Conservation (phyloP, 2,888 invertebrate genomes). For the Aphodius sticticus region DNA sequence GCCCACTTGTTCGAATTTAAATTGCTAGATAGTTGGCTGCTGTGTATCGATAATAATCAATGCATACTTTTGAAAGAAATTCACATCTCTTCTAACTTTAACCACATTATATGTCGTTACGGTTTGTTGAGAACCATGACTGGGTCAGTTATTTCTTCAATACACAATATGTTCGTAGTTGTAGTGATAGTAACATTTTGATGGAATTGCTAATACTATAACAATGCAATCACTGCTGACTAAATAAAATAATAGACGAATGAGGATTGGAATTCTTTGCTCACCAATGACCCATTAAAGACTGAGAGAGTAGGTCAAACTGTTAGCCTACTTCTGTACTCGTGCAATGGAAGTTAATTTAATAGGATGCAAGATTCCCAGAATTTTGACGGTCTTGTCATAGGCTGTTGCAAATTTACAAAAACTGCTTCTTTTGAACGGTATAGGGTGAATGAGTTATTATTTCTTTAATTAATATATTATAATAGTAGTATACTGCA, state of each 20-base stretch:
- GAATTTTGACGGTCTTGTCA: background rate
- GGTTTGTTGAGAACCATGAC: no score
- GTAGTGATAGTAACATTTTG: background rate
- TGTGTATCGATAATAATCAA: no score
- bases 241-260: background rate
- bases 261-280: background rate
- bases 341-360: no score
- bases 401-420: no score
- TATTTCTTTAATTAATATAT: no score
- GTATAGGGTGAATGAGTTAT: no score
- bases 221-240: background rate
- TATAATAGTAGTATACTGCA: no score
- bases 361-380: background rate
- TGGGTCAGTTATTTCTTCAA: no score
- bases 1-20: background rate
- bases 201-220: background rate
- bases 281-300: background rate
- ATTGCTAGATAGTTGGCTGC: background rate
- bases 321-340: background rate
- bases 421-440: no score
- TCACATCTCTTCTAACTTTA: background rate
- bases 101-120: no score
- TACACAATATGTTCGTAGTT: no score
- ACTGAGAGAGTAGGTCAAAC: background rate
- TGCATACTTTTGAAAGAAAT: background rate